A percentile compares a stretch with the other conserved stretches of the same genome.
Conservation (phyloP, 2,888 invertebrate species). For the Pediacus dermestoides region DNA sequence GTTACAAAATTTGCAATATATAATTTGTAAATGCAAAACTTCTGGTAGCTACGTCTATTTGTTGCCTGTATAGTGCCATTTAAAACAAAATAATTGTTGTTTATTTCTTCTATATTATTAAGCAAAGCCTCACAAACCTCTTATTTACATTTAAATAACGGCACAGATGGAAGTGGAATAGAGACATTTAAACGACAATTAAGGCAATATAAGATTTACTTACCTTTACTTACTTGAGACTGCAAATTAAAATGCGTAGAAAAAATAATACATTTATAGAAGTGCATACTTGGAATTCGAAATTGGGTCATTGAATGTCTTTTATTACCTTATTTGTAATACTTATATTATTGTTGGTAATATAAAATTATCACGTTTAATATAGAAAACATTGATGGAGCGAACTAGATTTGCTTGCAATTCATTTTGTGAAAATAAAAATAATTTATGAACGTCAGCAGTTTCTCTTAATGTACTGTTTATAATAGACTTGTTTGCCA, state of each 20-base stretch:
- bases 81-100: too few species aligned
- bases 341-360: constrained; percentile 19
- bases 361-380: constrained; percentile 21
- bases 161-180: too few species aligned
- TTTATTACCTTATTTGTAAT: constrained; percentile 21
- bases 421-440: not conserved
- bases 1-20: too few species aligned
- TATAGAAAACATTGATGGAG: constrained; percentile 1
- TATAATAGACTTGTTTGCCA: too few species aligned
- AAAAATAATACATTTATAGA: constrained; percentile 12
- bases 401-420: not conserved
- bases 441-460: too few species aligned
- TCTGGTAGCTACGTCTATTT: too few species aligned
- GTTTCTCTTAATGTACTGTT: too few species aligned
- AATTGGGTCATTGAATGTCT: constrained; percentile 19
- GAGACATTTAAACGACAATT: not conserved
- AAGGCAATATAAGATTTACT: not conserved
- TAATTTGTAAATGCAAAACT: too few species aligned
- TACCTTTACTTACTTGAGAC: not conserved
- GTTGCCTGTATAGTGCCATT: too few species aligned
- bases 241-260: constrained; percentile 7
- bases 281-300: constrained; percentile 15
- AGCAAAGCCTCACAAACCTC: too few species aligned
- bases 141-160: too few species aligned
- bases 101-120: too few species aligned